Percentiles rank a stretch among this genome's conserved stretches.
Evolutionary conservation across 2,113 vertebrate species (phyloP).

Genomic region (Scortum barcoo): DNA sequence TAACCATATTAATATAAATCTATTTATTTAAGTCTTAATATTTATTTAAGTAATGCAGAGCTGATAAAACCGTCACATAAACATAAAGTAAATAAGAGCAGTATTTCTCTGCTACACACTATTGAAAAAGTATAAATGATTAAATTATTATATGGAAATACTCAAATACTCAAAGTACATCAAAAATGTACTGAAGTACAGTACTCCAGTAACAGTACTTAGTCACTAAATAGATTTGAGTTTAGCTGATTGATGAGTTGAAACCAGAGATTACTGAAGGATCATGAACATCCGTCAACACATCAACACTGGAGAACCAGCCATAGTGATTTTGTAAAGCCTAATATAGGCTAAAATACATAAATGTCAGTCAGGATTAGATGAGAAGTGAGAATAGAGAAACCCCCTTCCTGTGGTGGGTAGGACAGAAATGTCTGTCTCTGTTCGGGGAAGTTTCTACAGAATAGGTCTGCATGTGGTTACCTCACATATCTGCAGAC

Average conservation of each 20-base stretch:
- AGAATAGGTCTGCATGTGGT: slow-evolving; percentile 50
- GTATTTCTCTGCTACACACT: neutral
- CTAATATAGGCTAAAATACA: neutral
- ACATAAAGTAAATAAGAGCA: no score
- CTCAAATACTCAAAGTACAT: neutral
- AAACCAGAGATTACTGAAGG: no score
- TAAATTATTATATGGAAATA: neutral
- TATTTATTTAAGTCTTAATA: no score
- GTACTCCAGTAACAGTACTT: neutral
- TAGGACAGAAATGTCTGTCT: neutral
- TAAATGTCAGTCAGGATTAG: neutral
- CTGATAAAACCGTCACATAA: no score
- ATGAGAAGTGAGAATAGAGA: neutral
- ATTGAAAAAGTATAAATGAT: neutral
- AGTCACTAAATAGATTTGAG: neutral
- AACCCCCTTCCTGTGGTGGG: neutral
- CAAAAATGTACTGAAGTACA: neutral
- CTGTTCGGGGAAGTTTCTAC: slow-evolving; percentile 33
- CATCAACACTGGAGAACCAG: neutral
- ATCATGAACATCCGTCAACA: no score
- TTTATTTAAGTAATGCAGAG: no score
- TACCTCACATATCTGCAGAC: slow-evolving; percentile 27
- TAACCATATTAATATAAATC: no score
- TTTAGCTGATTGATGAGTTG: no score
- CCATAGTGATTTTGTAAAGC: neutral